Percentiles rank a stretch among this genome's conserved stretches.
Evolutionary conservation across 2,888 invertebrate species (phyloP).

Genomic region (Cistogaster globosa): DNA sequence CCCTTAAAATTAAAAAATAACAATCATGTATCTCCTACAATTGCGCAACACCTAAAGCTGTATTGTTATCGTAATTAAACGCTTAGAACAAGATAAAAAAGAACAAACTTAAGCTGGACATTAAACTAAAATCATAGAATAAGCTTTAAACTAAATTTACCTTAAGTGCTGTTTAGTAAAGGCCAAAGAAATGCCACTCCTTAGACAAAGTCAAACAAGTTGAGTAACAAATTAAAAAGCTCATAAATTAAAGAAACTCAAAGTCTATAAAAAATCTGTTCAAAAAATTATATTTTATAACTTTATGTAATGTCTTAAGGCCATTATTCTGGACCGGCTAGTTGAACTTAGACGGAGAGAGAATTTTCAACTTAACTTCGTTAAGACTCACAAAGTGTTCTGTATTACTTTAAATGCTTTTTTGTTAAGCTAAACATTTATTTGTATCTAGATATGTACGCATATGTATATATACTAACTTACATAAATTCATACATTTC

Average conservation of each 20-base stretch:
- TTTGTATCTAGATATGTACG: constrained; percentile 3
- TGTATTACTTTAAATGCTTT: constrained; percentile 4
- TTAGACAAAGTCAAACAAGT: constrained; percentile 45
- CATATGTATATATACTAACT: not conserved
- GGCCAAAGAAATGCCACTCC: constrained; percentile 58
- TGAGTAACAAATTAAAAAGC: constrained; percentile 46
- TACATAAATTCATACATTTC: not conserved
- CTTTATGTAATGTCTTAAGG: constrained; percentile 59
- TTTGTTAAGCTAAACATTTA: constrained; percentile 12
- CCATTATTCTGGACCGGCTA: constrained; percentile 23
- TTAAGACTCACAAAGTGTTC: constrained; percentile 3
- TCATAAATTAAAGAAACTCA: constrained; percentile 52
- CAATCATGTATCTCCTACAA: not conserved
- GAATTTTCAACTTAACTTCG: not conserved
- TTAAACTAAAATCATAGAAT: constrained; percentile 17
- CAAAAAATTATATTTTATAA: constrained; percentile 63
- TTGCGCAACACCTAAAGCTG: not conserved
- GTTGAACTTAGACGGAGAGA: not conserved
- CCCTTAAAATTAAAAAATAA: constrained; percentile 55
- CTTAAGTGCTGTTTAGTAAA: constrained; percentile 20
- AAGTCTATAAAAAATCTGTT: constrained; percentile 24
- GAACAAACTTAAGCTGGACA: not conserved
- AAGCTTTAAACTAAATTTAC: constrained; percentile 6
- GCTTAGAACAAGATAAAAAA: too few relatives aligned
- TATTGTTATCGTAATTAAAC: not conserved